Percentiles rank a stretch among this genome's conserved stretches.
Evolutionary conservation across 2,888 invertebrate species (phyloP).

Genomic region (Meteorus colon): DNA sequence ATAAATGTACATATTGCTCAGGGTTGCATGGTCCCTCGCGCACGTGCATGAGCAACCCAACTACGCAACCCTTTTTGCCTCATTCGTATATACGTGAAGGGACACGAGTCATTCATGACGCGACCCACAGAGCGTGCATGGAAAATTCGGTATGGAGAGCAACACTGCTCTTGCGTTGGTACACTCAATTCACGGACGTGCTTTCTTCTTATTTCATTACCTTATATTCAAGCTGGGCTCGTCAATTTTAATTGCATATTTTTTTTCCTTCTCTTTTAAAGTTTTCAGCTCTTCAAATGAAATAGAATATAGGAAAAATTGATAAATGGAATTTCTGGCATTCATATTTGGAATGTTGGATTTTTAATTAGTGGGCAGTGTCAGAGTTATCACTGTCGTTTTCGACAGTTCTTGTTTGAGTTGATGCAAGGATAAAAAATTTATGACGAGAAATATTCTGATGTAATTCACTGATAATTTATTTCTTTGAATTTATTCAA

Average conservation of each 20-base stretch:
- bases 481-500: too few species aligned
- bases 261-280: background rate
- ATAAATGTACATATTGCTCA: conserved; percentile 22
- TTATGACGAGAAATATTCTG: too few species aligned
- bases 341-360: too few species aligned
- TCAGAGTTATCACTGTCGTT: too few species aligned
- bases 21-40: conserved; percentile 18
- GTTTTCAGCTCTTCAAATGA: too few species aligned
- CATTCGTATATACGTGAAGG: conserved; percentile 41
- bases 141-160: conserved; percentile 2
- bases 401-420: too few species aligned
- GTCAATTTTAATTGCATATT: background rate
- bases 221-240: too few species aligned
- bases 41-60: conserved; percentile 43
- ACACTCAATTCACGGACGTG: background rate
- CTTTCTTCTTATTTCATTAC: background rate
- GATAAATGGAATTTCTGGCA: too few species aligned
- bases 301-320: too few species aligned
- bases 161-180: background rate
- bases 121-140: conserved; percentile 29
- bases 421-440: too few species aligned
- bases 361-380: too few species aligned
- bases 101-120: conserved; percentile 48
- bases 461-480: too few species aligned
- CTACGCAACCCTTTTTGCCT: background rate